Evolutionary conservation across 2,888 invertebrate genomes (phyloP), one percentile per base, ranked within the genome.

Genomic region (Idaea dimidiata): DNA sequence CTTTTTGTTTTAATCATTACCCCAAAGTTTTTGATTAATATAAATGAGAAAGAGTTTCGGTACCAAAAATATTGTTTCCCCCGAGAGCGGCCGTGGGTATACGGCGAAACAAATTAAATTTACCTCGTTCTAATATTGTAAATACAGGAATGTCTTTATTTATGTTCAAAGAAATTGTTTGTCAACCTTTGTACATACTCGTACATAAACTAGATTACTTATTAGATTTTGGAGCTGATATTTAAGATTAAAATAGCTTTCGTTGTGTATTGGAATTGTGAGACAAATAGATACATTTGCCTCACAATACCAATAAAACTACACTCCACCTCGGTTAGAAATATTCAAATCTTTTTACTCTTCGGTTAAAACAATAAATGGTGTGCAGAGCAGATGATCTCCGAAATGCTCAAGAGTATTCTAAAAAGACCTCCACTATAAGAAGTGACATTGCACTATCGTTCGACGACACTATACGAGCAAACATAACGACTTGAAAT

Each of bases 1-100:
- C 43, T 43, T 43, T 43, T 43, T 43, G 43, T 43, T 43, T 43
- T 43, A 43, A 43, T 43, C 43, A 43, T 43, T 43, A 43, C 43
- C 43, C 43, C 10, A 43, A 43, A 43, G 43, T 43, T 43, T 43
- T 43, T 43, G 43, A 43, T 43, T 43, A 43, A 43, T 43, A 43
- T 43, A 14, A 43, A 43, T 43, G 43, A 43, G 5, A 43, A 43
- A 43, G 43, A 43, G 43, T 43, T 43, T 43, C 43, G 43, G 43
- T 43, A 43, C 43, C 43, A 43, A 43, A 43, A 43, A 43, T 43
- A 43, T 43, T 43, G 14, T 8, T 43, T 43, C 43, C 43, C 43
- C 14, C 14, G 43, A 43, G 43, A 43, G 43, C 8, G 10, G 1
- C 33, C 33, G 10, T 14, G 24, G 24, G 24, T 24, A 24, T 24